Conservation (phyloP, 2,113 vertebrate species). For the Oncorhynchus mykiss region DNA sequence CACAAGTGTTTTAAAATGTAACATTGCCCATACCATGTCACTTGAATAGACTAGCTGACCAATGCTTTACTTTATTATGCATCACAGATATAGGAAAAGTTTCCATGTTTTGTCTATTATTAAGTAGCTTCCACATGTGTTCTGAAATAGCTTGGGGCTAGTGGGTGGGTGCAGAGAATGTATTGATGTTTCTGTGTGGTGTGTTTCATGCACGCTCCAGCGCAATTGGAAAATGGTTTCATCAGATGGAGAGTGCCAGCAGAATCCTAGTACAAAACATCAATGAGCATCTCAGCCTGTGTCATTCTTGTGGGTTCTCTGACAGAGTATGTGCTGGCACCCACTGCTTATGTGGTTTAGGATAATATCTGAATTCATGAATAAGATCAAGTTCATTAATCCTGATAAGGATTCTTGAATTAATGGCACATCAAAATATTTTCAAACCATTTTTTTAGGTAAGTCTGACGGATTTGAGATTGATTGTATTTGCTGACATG, state of each 20-base stretch:
- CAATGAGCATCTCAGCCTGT: slow-evolving; percentile 11
- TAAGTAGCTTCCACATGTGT: background rate
- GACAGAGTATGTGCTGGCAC: slow-evolving; percentile 38
- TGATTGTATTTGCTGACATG: background rate
- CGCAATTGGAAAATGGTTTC: slow-evolving; percentile 34
- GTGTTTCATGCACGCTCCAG: slow-evolving; percentile 27
- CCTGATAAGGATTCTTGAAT: background rate
- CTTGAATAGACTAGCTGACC: background rate
- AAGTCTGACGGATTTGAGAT: background rate
- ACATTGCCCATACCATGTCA: background rate
- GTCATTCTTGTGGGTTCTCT: slow-evolving; percentile 23
- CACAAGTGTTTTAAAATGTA: no score
- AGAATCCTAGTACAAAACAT: slow-evolving; percentile 25
- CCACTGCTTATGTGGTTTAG: slow-evolving; percentile 1
- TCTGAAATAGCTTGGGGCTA: slow-evolving; percentile 34
- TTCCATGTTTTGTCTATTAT: background rate
- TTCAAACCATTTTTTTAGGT: background rate
- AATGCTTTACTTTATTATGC: background rate
- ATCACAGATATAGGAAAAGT: background rate
- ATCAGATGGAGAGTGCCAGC: slow-evolving; percentile 26
- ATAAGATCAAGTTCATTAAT: background rate
- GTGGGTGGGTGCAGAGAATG: slow-evolving; percentile 41
- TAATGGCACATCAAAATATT: background rate
- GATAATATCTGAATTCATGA: background rate
- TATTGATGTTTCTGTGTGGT: slow-evolving; percentile 54